A percentile compares a stretch with the other conserved stretches of the same genome.
Evolutionary conservation across 1,140 invertebrate genomes (phyloP).

Genomic region (Trinorchestia longiramus): DNA sequence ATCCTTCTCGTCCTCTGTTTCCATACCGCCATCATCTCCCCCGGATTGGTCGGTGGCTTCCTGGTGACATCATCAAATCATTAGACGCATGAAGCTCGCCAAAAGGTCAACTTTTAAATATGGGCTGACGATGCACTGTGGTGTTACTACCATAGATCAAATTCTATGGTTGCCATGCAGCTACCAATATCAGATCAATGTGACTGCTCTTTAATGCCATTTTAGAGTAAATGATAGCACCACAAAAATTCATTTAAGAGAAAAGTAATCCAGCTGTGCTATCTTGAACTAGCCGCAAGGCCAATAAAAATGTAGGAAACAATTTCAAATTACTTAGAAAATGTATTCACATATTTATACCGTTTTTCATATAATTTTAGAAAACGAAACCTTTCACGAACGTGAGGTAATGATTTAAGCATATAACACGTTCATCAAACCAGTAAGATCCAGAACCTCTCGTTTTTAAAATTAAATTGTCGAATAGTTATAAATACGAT

Average conservation of each 20-base stretch:
- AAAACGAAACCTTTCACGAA: neutral
- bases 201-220: neutral
- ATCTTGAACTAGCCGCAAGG: neutral
- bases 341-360: neutral
- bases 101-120: neutral
- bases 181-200: too few species aligned
- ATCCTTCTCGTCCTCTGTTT: constrained; percentile 53
- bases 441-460: too few species aligned
- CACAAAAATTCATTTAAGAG: too few species aligned
- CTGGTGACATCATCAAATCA: neutral
- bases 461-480: neutral
- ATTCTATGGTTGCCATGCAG: neutral
- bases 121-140: neutral
- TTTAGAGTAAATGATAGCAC: neutral
- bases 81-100: neutral
- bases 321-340: neutral
- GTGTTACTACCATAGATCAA: neutral
- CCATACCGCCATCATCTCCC: neutral
- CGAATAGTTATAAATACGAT: neutral
- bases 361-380: neutral
- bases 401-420: neutral
- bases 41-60: neutral
- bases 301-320: neutral
- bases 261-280: neutral
- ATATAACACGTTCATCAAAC: too few species aligned